Evolutionary conservation across 2,797 vertebrate genomes (phyloP).

Genomic region (Channa striata): DNA sequence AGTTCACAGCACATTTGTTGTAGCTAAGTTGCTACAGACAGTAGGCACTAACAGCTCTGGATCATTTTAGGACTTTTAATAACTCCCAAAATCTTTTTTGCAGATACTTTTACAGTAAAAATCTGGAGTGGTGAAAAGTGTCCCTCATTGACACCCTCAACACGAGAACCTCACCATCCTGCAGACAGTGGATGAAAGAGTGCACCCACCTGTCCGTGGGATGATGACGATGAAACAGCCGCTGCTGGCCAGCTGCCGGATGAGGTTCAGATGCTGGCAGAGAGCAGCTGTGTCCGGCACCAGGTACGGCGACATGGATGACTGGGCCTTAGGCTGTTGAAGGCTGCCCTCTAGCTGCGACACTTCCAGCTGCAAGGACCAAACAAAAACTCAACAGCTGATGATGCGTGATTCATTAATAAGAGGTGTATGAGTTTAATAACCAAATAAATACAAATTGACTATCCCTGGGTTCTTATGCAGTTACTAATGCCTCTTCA

Average conservation of each 20-base stretch:
- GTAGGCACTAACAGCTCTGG: too few relatives aligned
- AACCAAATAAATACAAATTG: neutral
- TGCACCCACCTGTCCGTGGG: slow-evolving; percentile 90
- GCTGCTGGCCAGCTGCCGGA: slow-evolving; percentile 92
- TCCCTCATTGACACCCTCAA: neutral
- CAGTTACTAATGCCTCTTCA: neutral
- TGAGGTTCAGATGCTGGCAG: slow-evolving; percentile 91
- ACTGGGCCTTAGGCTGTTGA: slow-evolving; percentile 95
- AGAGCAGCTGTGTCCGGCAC: slow-evolving; percentile 94
- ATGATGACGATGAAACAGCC: slow-evolving; percentile 98
- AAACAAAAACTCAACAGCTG: neutral
- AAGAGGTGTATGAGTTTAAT: neutral
- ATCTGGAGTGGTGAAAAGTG: neutral
- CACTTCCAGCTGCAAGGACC: slow-evolving; percentile 90
- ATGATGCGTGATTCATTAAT: neutral
- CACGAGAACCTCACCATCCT: neutral
- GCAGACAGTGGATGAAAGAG: neutral
- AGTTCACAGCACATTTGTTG: too few relatives aligned
- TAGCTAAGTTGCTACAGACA: too few relatives aligned
- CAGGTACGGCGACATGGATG: slow-evolving; percentile 97
- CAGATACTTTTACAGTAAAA: too few relatives aligned
- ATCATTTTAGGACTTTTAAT: too few relatives aligned
- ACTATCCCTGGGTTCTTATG: neutral
- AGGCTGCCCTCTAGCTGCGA: slow-evolving; percentile 98
- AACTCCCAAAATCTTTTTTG: too few relatives aligned